These are phyloP conservation scores for Poeciliopsis prolifica DNA, from an alignment of 2,113 vertebrate species.

Conservation along the genomic window DNA sequence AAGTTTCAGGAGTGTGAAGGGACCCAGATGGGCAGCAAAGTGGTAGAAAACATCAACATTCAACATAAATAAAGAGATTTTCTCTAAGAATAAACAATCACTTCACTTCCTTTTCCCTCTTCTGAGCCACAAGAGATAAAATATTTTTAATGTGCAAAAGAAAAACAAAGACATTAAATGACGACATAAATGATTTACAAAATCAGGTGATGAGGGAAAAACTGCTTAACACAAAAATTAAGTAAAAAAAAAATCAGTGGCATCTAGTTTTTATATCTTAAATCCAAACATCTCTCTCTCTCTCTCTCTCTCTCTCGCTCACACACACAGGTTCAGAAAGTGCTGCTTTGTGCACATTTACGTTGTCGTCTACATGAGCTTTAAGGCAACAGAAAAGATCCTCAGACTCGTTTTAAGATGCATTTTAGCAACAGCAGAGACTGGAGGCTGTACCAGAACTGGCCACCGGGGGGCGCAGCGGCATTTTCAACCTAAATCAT, in stretches of 20 bases:
- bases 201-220: background rate
- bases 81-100: background rate
- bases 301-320: background rate
- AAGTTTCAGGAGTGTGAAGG: background rate
- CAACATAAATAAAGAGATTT: background rate
- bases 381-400: conserved; percentile 52
- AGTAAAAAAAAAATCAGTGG: background rate
- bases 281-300: too few species aligned
- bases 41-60: background rate
- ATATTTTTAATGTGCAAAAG: background rate
- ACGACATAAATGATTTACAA: background rate
- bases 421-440: background rate
- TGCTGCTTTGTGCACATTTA: conserved; percentile 61
- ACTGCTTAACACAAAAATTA: background rate
- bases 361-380: conserved; percentile 25
- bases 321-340: conserved; percentile 38
- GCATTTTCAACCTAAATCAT: background rate
- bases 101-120: background rate
- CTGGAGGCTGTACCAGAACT: background rate
- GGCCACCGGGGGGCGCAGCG: conserved; percentile 43
- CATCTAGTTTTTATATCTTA: background rate
- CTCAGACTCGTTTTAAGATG: conserved; percentile 2
- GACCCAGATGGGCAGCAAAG: background rate
- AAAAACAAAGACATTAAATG: background rate
- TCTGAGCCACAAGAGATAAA: background rate